Percentiles rank a stretch among this genome's conserved stretches.
These are phyloP conservation scores for Aphyosemion australe DNA, from an alignment of 2,113 vertebrate species.

Conservation along the genomic window DNA sequence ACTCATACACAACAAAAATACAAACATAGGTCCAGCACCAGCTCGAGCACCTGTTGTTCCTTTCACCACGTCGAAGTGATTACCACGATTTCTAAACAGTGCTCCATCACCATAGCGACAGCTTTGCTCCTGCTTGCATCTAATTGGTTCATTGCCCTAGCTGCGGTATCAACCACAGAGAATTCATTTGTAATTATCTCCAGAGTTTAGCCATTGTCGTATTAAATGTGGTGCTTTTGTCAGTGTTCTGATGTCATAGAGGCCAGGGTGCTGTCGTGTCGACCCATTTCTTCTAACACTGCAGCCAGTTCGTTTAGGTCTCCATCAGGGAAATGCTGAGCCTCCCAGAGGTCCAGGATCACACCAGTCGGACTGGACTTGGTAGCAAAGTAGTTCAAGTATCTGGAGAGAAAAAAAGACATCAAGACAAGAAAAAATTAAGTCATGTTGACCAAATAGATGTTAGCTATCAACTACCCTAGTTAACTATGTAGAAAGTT, in stretches of 20 bases:
- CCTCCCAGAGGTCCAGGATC: constrained; percentile 97
- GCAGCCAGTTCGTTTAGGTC: constrained; percentile 91
- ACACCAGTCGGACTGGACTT: constrained; percentile 94
- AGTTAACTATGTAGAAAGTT: no score
- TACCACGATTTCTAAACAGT: constrained; percentile 33
- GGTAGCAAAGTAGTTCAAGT: constrained; percentile 96
- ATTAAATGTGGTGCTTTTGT: constrained; percentile 61
- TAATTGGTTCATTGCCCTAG: constrained; percentile 26
- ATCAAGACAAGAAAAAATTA: not conserved
- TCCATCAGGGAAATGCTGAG: constrained; percentile 94
- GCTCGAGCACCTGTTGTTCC: constrained; percentile 4
- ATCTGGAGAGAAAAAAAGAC: constrained; percentile 73
- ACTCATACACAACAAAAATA: constrained; percentile 26
- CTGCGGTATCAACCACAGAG: constrained; percentile 27
- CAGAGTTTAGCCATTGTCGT: constrained; percentile 47
- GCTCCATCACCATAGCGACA: constrained; percentile 43
- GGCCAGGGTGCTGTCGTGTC: constrained; percentile 84
- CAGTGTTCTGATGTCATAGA: constrained; percentile 88
- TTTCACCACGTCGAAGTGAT: constrained; percentile 26
- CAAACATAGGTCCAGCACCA: constrained; percentile 19
- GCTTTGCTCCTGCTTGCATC: constrained; percentile 29
- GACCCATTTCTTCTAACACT: constrained; percentile 94
- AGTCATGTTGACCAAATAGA: no score
- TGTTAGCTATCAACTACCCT: no score
- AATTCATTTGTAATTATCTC: constrained; percentile 38